A percentile compares a stretch with the other conserved stretches of the same genome.
Conservation (phyloP, 2,797 vertebrate genomes). For the Galago senegalensis region DNA sequence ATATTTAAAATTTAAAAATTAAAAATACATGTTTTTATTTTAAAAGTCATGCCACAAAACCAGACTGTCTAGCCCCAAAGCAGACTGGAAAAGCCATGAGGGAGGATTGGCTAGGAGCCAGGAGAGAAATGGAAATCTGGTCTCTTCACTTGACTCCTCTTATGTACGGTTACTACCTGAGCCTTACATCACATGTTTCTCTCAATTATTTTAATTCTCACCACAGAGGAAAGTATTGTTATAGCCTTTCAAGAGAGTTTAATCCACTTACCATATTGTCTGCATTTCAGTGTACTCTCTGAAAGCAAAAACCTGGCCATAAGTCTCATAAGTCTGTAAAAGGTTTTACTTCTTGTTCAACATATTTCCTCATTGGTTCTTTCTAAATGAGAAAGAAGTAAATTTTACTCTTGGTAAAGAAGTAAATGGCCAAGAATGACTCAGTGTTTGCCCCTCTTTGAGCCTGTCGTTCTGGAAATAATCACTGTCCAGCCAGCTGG, state of each 20-base stretch:
- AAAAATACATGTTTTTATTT: not conserved
- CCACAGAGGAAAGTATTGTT: not conserved
- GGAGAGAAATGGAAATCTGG: not conserved
- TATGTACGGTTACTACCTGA: not conserved
- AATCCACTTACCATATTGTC: not conserved
- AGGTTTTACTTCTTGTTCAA: constrained; percentile 29
- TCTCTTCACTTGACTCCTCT: not conserved
- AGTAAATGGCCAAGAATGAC: not conserved
- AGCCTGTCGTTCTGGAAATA: not conserved
- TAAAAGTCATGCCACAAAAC: not conserved
- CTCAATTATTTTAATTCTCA: constrained; percentile 47
- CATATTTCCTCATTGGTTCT: not conserved
- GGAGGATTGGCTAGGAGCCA: not conserved
- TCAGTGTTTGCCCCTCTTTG: constrained; percentile 15
- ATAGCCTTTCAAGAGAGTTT: not conserved
- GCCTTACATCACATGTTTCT: not conserved
- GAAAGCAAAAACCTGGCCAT: not conserved
- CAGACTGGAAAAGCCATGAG: not conserved
- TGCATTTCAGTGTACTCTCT: not conserved
- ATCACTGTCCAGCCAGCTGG: not conserved
- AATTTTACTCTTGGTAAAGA: not conserved
- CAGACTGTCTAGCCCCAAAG: not conserved
- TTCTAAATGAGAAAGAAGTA: constrained; percentile 12
- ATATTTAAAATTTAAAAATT: not conserved
- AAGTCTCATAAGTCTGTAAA: not conserved